A percentile compares a stretch with the other conserved stretches of the same genome.
These are phyloP conservation scores for Biston betularia DNA, from an alignment of 2,888 invertebrate genomes.

Conservation along the genomic window DNA sequence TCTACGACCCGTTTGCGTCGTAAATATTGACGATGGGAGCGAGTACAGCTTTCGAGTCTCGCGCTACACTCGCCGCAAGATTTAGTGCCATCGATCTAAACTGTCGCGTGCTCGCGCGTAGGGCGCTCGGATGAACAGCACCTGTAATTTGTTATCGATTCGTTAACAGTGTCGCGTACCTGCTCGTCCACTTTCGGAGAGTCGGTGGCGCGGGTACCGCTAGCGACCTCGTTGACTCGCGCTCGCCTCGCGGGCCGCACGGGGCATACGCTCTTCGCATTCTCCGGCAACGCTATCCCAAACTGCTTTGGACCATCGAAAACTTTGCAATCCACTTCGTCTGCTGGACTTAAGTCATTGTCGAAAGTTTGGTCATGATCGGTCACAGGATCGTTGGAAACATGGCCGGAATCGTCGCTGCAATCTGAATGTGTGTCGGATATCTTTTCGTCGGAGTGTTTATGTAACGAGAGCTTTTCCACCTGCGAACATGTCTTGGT, in stretches of 20 bases:
- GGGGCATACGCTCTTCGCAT: slow-evolving; percentile 76
- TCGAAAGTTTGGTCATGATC: slow-evolving; percentile 80
- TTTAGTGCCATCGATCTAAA: slow-evolving; percentile 64
- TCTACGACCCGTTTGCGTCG: slow-evolving; percentile 60
- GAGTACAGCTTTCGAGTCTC: slow-evolving; percentile 65
- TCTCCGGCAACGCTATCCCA: slow-evolving; percentile 72
- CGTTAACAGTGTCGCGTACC: slow-evolving; percentile 84
- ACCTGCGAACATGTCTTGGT: slow-evolving; percentile 72
- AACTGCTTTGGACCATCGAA: slow-evolving; percentile 74
- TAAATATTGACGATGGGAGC: slow-evolving; percentile 57
- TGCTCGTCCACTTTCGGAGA: slow-evolving; percentile 85
- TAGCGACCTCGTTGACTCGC: slow-evolving; percentile 83
- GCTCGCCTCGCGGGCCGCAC: slow-evolving; percentile 80
- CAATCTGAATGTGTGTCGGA: slow-evolving; percentile 89
- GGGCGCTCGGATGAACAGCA: slow-evolving; percentile 63
- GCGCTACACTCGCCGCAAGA: slow-evolving; percentile 57
- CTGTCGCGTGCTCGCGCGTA: slow-evolving; percentile 55
- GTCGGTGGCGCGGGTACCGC: slow-evolving; percentile 81
- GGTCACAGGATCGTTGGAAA: slow-evolving; percentile 91
- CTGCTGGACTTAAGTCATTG: slow-evolving; percentile 67
- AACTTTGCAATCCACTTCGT: slow-evolving; percentile 76
- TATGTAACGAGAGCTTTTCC: slow-evolving; percentile 71
- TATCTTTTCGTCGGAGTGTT: slow-evolving; percentile 80
- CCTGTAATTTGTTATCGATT: slow-evolving; percentile 82
- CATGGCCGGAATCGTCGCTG: slow-evolving; percentile 93